These are phyloP conservation scores for Drosophila nr. fundita DNA, from an alignment of 2,888 invertebrate genomes.

Conservation along the genomic window DNA sequence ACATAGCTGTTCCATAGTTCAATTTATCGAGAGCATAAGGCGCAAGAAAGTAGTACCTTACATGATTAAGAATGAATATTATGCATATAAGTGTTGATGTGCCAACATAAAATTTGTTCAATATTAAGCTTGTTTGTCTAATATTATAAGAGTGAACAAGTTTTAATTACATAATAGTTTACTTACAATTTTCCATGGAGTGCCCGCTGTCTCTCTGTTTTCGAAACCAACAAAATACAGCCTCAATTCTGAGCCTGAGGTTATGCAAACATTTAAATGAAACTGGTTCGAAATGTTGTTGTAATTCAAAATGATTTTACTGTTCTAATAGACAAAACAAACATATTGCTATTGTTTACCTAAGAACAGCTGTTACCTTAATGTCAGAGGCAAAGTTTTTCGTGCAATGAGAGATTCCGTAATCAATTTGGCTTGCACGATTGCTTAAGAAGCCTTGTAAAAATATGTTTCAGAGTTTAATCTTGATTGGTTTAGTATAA, in stretches of 20 bases:
- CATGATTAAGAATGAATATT: neutral
- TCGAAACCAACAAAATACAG: neutral
- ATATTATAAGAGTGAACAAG: neutral
- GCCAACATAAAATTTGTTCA: neutral
- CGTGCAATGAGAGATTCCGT: conserved; percentile 4
- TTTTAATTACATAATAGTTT: neutral
- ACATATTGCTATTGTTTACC: conserved; percentile 18
- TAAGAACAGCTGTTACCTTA: conserved; percentile 37
- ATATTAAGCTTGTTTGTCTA: neutral
- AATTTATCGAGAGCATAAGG: neutral
- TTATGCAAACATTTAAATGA: conserved; percentile 7
- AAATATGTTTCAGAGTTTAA: neutral
- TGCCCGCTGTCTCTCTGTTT: neutral
- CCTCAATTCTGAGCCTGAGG: neutral
- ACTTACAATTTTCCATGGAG: neutral
- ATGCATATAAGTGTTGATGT: neutral
- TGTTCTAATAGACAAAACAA: conserved; percentile 16
- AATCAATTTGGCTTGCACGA: neutral
- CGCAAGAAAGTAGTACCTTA: neutral
- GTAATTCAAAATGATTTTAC: conserved; percentile 4
- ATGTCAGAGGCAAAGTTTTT: neutral
- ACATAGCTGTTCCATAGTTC: neutral
- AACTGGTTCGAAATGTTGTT: neutral
- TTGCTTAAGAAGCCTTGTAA: neutral
- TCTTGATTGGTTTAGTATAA: conserved; percentile 23